Evolutionary conservation across 2,797 vertebrate genomes (phyloP).

Genomic region (Cyprinella venusta): DNA sequence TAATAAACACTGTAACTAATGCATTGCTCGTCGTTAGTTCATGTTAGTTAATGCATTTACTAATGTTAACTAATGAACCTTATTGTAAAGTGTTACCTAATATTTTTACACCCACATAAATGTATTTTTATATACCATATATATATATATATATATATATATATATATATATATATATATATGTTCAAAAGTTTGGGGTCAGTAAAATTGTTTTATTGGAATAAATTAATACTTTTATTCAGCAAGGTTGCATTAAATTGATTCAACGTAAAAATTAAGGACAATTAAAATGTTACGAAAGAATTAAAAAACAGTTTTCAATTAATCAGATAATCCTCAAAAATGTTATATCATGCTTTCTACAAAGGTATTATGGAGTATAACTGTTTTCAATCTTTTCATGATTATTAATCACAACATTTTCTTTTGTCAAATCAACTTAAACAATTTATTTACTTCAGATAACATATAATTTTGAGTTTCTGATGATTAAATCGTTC

Average conservation of each 20-base stretch:
- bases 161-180: background rate
- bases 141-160: background rate
- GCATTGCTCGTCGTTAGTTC: no score
- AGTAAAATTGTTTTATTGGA: background rate
- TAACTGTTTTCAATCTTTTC: background rate
- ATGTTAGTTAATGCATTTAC: no score
- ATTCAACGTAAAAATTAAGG: background rate
- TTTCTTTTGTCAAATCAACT: no score
- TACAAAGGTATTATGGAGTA: background rate
- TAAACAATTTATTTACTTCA: no score
- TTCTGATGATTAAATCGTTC: no score
- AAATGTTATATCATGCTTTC: background rate
- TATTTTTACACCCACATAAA: background rate
- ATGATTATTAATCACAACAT: no score
- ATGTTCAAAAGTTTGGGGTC: background rate
- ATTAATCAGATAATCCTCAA: background rate
- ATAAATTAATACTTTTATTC: background rate
- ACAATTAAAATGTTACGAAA: background rate
- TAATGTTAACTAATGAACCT: no score
- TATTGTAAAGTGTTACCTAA: no score
- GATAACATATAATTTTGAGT: no score
- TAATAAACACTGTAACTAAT: no score
- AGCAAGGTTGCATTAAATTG: background rate
- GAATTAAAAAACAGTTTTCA: background rate
- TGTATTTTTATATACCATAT: background rate